phyloP scores from a whole-genome alignment of 2,113 vertebrate genomes.

The Trachemys scripta region DNA sequence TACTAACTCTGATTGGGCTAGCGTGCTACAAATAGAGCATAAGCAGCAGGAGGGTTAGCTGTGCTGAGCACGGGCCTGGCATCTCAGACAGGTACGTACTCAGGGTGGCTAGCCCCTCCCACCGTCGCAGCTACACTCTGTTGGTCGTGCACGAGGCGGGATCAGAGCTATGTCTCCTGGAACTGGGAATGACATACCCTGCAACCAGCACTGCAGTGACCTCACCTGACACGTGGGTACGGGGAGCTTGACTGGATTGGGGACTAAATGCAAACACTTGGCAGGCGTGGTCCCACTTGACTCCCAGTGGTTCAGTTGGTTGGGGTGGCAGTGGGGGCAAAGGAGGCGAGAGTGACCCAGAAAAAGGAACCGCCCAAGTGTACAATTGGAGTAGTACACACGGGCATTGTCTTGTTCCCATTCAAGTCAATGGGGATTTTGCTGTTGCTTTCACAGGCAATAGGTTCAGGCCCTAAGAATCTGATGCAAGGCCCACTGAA shows the following conservation, averaged over 20 bases:
- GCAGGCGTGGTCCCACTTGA: rapidly evolving
- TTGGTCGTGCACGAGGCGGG: not conserved
- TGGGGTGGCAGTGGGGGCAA: not conserved
- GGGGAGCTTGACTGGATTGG: no score
- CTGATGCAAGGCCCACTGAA: not conserved
- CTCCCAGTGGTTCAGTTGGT: not conserved
- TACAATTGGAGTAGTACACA: not conserved
- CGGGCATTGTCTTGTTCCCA: not conserved
- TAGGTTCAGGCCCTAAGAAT: not conserved
- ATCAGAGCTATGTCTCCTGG: not conserved
- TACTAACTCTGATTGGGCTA: no score
- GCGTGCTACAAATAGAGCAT: no score
- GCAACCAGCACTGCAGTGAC: not conserved
- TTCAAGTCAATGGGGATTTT: constrained; percentile 40
- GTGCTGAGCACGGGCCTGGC: no score
- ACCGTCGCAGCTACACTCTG: not conserved
- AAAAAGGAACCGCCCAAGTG: not conserved
- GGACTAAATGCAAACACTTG: rapidly evolving
- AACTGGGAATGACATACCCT: not conserved
- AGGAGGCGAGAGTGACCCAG: not conserved
- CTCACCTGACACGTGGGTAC: not conserved
- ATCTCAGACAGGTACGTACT: not conserved
- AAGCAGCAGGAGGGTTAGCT: no score
- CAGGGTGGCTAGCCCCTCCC: not conserved
- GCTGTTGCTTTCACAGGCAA: not conserved